Base-by-base conservation (phyloP, 2,888 invertebrate genomes). In the Eupithecia subumbrata region DNA sequence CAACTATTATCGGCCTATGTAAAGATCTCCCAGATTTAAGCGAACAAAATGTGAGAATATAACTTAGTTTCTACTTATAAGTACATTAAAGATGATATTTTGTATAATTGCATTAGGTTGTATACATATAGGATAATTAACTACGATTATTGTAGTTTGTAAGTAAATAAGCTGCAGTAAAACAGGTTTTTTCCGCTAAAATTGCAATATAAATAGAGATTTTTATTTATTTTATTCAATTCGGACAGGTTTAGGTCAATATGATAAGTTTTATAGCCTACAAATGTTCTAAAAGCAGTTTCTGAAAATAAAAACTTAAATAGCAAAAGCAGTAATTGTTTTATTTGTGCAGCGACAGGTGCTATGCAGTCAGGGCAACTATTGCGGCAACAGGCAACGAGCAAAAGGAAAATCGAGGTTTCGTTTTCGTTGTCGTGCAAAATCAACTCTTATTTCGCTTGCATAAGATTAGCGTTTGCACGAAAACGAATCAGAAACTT, bases 71-170 rank as follows among this genome's bases (percentile, higher is more conserved):
- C 85, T 92, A 91, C 84, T 85, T 86, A 85, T 91, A 91, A 92
- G 92, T 92, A 93, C 92, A 93, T 85, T 87, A 85, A 88, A 88
- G 87, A 90, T 85, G 86, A 91, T 94, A 93, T 93, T 94, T 93
- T 94, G 92, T 94, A 93, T 92, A 92, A 93, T 94, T 92, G 90
- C 90, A 87, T 92, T 92, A 92, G 93, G 93, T 94, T 94, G 93
- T 94, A 91, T 56, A 66, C 34, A 34, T 66, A 34, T 93, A 93
- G 90, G 89, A 88, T 90, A 85, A 77, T 52, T 84, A 87, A 81
- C 78, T 82, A 89, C 87, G 88, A 88, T 85, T 78, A 85, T n/a
- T 84, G 86, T 91, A 91, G 89, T 84, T 22, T 86, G 80, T 89
- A 88, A 84, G 84, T 84, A 84, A 84, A 84, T 89, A 88, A 84